Evolutionary conservation across 2,888 invertebrate species (phyloP), one percentile per base, ranked within the genome.

Genomic region (Drosophila robusta): DNA sequence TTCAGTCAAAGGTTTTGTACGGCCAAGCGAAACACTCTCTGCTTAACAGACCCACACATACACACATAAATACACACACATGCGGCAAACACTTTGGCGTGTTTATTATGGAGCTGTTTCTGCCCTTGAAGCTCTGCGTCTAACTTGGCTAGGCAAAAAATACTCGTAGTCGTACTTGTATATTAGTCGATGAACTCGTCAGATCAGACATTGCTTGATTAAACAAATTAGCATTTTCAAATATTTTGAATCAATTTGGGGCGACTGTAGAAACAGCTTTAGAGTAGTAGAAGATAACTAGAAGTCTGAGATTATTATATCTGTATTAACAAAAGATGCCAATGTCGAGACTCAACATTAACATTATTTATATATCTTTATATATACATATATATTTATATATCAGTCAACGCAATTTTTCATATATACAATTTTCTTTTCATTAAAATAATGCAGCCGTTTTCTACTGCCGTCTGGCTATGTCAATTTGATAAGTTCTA

Each of bases 1-100:
- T 75, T 74, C 79, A 90, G 78, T 87, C 79, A 89, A 88, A 85
- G 88, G 83, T 85, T 87, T 75, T 69, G 74, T 45, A 70, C 67
- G 56, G 64, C 79, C 74, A 73, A 78, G 85, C 68, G 52, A 74
- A 50, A 51, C 78, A 42, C 50, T 57, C 42, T 24, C 68, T 65
- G 42, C 34, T 47, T 46, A 47, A 14, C 41, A 68, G 65, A 34
- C 44, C 26, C 49, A 42, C 38, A 22, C 54, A 45, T 47, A 45
- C 51, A 34, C 60, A 57, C 50, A 70, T 29, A 69, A 26, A 54
- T 39, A 61, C 46, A 51, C 50, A 51, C 50, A 44, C 36, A 32
- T 29, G 44, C 41, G 54, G 62, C 87, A 63, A 83, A 71, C 80
- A 83, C 80, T 87, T 71, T 73, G 69, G 74, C 58, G 85, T 72